Base-by-base conservation (phyloP, 1,140 invertebrate species). In the Brachionus manjavacas region DNA sequence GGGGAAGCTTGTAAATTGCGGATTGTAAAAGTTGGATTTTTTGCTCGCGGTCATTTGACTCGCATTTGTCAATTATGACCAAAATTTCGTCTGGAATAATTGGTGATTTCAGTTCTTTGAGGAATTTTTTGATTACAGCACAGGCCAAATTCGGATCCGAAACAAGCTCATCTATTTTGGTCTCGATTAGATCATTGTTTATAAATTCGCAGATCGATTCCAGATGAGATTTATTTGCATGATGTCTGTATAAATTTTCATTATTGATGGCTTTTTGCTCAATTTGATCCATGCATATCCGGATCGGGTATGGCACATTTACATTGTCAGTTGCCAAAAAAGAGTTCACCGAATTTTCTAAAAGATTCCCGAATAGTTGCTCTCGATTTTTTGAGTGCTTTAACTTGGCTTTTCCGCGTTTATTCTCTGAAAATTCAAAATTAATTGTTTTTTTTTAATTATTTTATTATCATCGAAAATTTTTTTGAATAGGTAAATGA, bases 51-150 rank as follows among this genome's bases (percentile, higher is more conserved):
- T 81, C 79, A 25, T 28, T 64, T 14, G 64, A 64, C 14, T 81
- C 79, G 35, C 79, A 81, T 43, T 64, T 60, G 39, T 81, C 79
- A 31, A 81, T 81, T 12, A 81, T 31, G 23, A n/a, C 35, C 23
- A 81, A 60, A 43, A 7, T 66, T 64, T 81, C 79, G 60, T 81
- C 79, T 60, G 79, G 79, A 9, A 81, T n/a, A 14, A 81, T 41
- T 12, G 79, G 52, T n/a, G 79, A 64, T 39, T 81, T 81, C 12
- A 81, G 25, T n/a, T 81, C 79, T 43, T 68, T 81, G 11, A 81
- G 52, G 20, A 81, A 81, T 28, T 81, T 81, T 60, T 81, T 81
- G 23, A 81, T 81, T 12, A 81, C n/a, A 39, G 79, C 79, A 81
- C 79, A 81, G 6, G 79, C 79, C 23, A 81, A 35, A 60, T 60